Base-by-base conservation (phyloP, 2,113 vertebrate species). In the Oreocharis arfaki region DNA sequence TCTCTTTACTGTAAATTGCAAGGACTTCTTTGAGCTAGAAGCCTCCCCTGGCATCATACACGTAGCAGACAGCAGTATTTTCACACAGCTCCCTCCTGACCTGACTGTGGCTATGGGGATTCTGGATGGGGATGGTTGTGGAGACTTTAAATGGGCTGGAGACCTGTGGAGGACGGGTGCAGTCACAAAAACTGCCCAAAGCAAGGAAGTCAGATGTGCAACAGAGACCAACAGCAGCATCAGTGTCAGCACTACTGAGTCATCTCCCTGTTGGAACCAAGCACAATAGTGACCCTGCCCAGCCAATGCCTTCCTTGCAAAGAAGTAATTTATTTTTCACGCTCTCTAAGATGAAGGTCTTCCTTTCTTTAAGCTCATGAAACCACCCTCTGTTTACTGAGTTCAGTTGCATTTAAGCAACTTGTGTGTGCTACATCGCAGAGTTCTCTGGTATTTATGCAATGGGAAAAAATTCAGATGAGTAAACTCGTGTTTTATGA, bases 401-500 rank as follows among this genome's bases (percentile, higher is more conserved):
- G 37, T 90, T 94, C 56, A 21, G 56, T 76, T 93, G 56, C 39
- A 49, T 88, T 85, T 86, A 47, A 78, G 53, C 60, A 84, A 63
- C 30, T 93, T 59, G 41, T 5, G 20, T 56, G 80, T 64, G 42
- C 77, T 86, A 14, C 41, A 71, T 92, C 0, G 21, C 37, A 92
- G 0, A 94, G n/a, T 35, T 94, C 71, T 79, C 59, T 68, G 82
- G 64, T 6, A 41, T 94, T 93, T 93, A 56, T 68, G 42, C 53
- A 92, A n/a, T 44, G 60, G 73, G 85, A 68, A 90, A 88, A 93
- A 90, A 90, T 13, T 77, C 73, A 90, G 71, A 86, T 86, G 71
- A 89, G 60, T 82, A 78, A 87, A 77, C 49, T 84, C 30, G 13
- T 69, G 52, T 90, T 77, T 86, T 89, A n/a, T 93, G 95, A 95